Base-by-base conservation (phyloP, 2,888 invertebrate genomes). In the Epinotia brunnichana region DNA sequence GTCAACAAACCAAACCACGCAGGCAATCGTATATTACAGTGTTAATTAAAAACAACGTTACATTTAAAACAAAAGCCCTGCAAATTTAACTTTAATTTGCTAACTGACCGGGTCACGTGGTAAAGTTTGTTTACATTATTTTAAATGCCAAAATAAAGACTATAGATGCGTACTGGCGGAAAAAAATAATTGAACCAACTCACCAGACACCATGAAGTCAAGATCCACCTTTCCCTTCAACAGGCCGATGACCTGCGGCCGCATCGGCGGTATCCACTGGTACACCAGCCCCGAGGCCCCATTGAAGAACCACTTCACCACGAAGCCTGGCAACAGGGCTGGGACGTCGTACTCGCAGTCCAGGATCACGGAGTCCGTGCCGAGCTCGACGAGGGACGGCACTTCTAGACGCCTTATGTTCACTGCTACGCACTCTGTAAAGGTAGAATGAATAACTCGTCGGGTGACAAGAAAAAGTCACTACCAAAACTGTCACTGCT, bases 221-320 rank as follows among this genome's bases (percentile, higher is more conserved):
- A 90, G 82, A 69, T 93, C 93, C 62, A 92, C 89, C 80, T 90
- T 92, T 53, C 91, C 93, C 79, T 93, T 93, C 63, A 93, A 82
- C 56, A 92, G 85, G 70, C 93, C 93, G 51, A 93, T 87, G 69
- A 90, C 90, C 80, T 93, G 92, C 41, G 93, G 93, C 72, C 84
- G 82, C 76, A 86, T 77, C 0, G 93, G 92, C 10, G 93, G 93
- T 77, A 93, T 93, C 93, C 93, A 93, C 76, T 93, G 93, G 79
- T 92, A 93, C 54, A 93, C 91, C 41, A 92, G 81, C 3, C 91
- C 90, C 0, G 90, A 85, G 39, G 91, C 88, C 0, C 91, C 87
- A 78, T 92, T 92, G 82, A 92, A 92, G 83, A 93, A 93, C 93
- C 93, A 93, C 81, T 93, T 93, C 80, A 93, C 84, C 75, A 93